A percentile compares a stretch with the other conserved stretches of the same genome.
These are phyloP conservation scores for Aurelia coerulea DNA, from an alignment of 30 jellyfish, hydroid and myxozoan species.

Conservation along the genomic window DNA sequence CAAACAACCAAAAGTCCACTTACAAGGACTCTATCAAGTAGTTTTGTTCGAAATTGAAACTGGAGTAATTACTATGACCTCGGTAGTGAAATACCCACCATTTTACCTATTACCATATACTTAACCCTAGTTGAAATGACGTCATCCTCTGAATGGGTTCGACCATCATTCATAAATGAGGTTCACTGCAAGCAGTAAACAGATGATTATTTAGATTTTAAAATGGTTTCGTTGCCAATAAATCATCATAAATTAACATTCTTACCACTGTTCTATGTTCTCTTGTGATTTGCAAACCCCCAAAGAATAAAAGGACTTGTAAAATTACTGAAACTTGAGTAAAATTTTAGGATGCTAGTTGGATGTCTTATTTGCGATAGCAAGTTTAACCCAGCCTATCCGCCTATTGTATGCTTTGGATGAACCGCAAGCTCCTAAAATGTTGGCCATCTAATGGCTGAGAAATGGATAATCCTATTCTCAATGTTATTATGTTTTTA, in stretches of 20 bases:
- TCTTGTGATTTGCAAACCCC: background rate
- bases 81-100: conserved; percentile 73
- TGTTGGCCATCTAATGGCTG: no score
- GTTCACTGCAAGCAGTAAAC: conserved; percentile 93
- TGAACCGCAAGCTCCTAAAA: no score
- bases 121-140: conserved; percentile 73
- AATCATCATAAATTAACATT: background rate
- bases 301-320: background rate
- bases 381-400: no score
- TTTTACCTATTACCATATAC: conserved; percentile 69
- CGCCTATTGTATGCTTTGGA: no score
- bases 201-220: conserved; percentile 54
- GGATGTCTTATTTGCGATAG: no score
- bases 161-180: conserved; percentile 36
- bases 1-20: no score
- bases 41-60: no score
- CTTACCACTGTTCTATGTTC: background rate
- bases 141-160: conserved; percentile 30
- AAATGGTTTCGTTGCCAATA: background rate
- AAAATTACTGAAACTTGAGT: no score
- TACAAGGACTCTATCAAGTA: no score
- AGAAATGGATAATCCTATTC: no score
- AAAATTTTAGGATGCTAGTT: no score
- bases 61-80: conserved; percentile 16
- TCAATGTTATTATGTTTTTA: no score